Conservation (phyloP, 2,113 vertebrate species). For the Tychaedon coryphoeus region DNA sequence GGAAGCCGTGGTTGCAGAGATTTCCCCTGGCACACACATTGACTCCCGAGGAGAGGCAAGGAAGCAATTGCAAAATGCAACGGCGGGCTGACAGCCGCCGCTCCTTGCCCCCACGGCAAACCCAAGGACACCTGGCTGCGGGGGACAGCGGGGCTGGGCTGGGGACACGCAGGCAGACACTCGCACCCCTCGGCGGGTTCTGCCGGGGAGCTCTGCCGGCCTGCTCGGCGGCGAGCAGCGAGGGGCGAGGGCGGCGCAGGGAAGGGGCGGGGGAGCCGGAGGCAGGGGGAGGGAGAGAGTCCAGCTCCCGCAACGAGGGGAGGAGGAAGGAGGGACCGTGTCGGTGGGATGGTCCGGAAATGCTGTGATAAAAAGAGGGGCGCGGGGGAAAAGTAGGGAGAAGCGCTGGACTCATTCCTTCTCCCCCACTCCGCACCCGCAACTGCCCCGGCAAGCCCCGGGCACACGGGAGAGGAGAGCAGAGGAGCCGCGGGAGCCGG, state of each 20-base stretch:
- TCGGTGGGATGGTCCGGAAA: slow-evolving; percentile 69
- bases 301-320: background rate
- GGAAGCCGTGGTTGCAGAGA: background rate
- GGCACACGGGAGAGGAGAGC: background rate
- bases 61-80: background rate
- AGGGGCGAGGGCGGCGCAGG: background rate
- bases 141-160: background rate
- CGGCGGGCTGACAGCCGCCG: background rate
- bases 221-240: background rate
- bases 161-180: background rate
- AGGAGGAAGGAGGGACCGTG: slow-evolving; percentile 45
- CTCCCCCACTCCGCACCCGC: background rate
- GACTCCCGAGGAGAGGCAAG: background rate
- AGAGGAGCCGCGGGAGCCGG: background rate
- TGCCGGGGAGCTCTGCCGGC: background rate
- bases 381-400: slow-evolving; percentile 25
- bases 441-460: background rate
- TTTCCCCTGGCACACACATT: background rate
- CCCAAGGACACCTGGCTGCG: background rate
- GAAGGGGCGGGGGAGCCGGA: background rate
- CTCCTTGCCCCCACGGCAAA: background rate
- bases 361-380: slow-evolving; percentile 63
- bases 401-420: background rate
- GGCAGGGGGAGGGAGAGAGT: background rate
- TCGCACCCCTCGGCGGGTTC: background rate